Base-by-base conservation (phyloP, 2,113 vertebrate genomes). In the Mionectes macconnelli region DNA sequence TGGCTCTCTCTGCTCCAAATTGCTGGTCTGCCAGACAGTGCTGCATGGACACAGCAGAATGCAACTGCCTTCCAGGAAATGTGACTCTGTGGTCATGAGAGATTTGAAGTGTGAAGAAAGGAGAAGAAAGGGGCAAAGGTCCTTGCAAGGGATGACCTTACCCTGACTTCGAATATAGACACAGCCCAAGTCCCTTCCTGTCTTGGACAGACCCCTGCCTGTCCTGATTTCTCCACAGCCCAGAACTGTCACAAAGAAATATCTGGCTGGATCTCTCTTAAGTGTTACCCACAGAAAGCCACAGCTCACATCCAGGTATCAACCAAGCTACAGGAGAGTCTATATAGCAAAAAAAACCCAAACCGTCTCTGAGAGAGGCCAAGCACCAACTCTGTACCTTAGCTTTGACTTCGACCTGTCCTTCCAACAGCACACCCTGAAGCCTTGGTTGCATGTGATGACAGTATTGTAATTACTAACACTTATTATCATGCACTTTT, bases 311-410 rank as follows among this genome's bases (percentile, higher is more conserved):
- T n/a, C 37, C 56, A 87, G 37, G 42, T 64, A 55, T 73, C 50
- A 50, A 72, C 86, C 23, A 52, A 88, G 68, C 19, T 70, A 21
- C 42, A 73, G 39, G 17, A 45, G 35, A 45, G 19, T 49, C 31
- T 0, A 0, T 22, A 57, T 0, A 64, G 60, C 27, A 67, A 74
- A 94, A 77, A 77, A 35, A 37, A 0, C 35, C 40, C 0, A 0
- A 90, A 56, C 0, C 1, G 16, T 35, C 49, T 78, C 77, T 2
- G 3, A 78, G 24, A 88, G 40, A 33, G 33, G n/a, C n/a, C 42
- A 50, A 77, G 39, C 30, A 73, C 15, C 35, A 68, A 49, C 40
- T 57, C 63, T 23, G n/a, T 53, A 37, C 28, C 68, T 84, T 22
- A 78, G 31, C 44, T 93, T 47, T 90, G 63, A 85, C 79, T 88